Percentiles rank a stretch among this genome's conserved stretches.
These are phyloP conservation scores for Pseudocheirus occidentalis DNA, from an alignment of 2,797 vertebrate species.

Conservation along the genomic window DNA sequence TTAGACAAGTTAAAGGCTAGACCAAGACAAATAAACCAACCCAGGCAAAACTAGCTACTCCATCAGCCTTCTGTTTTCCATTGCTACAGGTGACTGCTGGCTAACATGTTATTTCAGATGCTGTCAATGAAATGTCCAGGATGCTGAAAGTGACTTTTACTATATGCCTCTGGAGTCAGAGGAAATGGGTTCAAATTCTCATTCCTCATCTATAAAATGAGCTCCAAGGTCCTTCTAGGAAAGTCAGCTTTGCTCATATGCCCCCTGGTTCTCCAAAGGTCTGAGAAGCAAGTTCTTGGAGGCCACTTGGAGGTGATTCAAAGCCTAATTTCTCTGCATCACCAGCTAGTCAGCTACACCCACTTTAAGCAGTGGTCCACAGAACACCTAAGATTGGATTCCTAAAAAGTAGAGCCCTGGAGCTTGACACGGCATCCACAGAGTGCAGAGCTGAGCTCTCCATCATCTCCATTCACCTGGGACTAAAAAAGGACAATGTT, in stretches of 20 bases:
- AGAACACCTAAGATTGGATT: neutral
- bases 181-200: neutral
- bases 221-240: neutral
- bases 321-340: neutral
- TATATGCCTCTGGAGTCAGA: neutral
- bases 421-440: constrained; percentile 1
- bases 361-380: neutral
- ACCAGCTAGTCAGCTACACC: neutral
- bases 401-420: neutral
- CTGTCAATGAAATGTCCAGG: constrained; percentile 1
- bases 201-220: neutral
- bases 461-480: neutral
- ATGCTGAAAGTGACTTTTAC: constrained; percentile 7
- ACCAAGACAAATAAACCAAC: neutral
- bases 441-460: neutral
- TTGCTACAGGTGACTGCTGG: constrained; percentile 14
- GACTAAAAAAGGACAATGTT: neutral
- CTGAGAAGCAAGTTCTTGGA: neutral
- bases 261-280: neutral
- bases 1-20: constrained; percentile 30
- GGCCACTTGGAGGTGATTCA: neutral
- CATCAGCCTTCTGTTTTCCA: constrained; percentile 21
- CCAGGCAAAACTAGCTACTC: neutral
- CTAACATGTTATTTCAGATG: constrained; percentile 3
- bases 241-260: neutral